phyloP scores from a whole-genome alignment of 2,888 invertebrate genomes.

The Taphrorychus bicolor region DNA sequence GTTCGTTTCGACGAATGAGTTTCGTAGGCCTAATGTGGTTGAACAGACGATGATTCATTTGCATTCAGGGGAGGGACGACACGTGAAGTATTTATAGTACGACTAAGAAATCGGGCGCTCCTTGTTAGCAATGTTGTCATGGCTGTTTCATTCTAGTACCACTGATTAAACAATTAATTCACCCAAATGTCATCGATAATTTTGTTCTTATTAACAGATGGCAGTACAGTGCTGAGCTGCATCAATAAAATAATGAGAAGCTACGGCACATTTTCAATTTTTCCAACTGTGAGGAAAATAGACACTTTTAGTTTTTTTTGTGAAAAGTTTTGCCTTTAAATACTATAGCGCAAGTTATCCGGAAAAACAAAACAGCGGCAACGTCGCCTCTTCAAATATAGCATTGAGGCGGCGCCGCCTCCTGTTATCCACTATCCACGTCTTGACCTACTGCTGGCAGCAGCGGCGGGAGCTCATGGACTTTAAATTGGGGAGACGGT shows the following conservation, averaged over 20 bases:
- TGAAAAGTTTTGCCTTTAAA: too few species aligned
- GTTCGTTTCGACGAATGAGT: neutral
- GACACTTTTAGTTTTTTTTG: too few species aligned
- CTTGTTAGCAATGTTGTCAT: neutral
- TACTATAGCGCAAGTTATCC: too few species aligned
- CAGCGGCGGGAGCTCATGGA: constrained; percentile 51
- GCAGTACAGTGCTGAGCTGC: too few species aligned
- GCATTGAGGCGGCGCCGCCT: constrained; percentile 28
- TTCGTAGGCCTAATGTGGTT: neutral
- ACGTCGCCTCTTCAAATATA: constrained; percentile 2
- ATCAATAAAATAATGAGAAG: too few species aligned
- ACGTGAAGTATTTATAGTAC: neutral
- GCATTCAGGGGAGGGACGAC: neutral
- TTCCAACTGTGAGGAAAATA: too few species aligned
- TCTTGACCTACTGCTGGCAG: constrained; percentile 53
- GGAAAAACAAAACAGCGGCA: constrained; percentile 9
- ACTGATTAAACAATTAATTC: neutral
- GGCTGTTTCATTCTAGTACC: neutral
- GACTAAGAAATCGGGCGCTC: neutral
- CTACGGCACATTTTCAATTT: too few species aligned
- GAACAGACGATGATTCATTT: constrained; percentile 16
- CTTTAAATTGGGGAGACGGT: constrained; percentile 46
- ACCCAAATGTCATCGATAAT: too few species aligned
- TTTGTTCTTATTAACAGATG: too few species aligned
- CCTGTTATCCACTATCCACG: constrained; percentile 27